Base-by-base conservation (phyloP, 64 coral and sea anemone species). In the Stylophora pistillata region DNA sequence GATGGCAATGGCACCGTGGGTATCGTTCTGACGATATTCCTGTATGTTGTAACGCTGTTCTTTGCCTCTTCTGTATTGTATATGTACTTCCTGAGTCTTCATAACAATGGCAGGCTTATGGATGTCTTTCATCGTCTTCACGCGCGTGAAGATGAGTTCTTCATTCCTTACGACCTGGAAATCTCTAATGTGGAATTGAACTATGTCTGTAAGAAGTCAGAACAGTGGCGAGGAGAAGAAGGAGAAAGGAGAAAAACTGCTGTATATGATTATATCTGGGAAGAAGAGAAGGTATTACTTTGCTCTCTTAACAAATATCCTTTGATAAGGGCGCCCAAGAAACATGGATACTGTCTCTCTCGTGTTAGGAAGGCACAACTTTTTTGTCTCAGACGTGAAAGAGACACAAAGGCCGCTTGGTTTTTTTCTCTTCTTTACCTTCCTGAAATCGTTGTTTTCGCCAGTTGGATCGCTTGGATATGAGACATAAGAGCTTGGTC, bases 241-340 rank as follows among this genome's bases (percentile, higher is more conserved):
- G 96, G 96, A 17, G 96, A 98, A 63, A 74, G 96, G 28, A 88
- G 93, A 28, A 98, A 98, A 58, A 64, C 75, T 15, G 96, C 96
- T 14, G 96, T 98, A 9, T 98, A 98, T 74, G 93, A 98, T 70
- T 98, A 98, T 63, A 92, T 98, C 18, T 98, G 96, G 93, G 96
- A 98, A 88, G 96, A 98, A 75, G 93, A 98, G 75, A 86, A 98
- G 93, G 96, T 98, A 37, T 59, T 63, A 16, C 1, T 69, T 47
- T 47, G 37, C 37, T 4, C 37, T 47, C 37, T 47, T 7, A 47
- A 47, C 37, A 7, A 47, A 47, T 3, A 4, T 47, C 37, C 37
- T 47, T 47, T 47, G 37, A 47, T 4, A 47, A 47, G 37, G 7
- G 37, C 37, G 37, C 37, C 7, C 3, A 47, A 47, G 37, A 47